Base-by-base conservation (phyloP, 2,797 vertebrate genomes). In the Emys orbicularis region DNA sequence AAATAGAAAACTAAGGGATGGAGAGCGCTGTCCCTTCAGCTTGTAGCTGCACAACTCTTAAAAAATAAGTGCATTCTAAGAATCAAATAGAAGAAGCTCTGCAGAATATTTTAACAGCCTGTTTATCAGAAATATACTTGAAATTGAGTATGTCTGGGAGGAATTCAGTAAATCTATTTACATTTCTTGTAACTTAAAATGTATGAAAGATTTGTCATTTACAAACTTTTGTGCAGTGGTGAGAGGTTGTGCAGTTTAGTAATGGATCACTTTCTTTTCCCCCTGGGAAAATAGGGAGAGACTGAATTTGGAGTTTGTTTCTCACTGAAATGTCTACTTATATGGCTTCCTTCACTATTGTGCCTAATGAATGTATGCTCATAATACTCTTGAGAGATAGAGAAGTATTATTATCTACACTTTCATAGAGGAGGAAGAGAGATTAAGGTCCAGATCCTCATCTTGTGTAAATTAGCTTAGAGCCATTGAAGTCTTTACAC, bases 131-230 rank as follows among this genome's bases (percentile, higher is more conserved):
- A 94, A 84, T 65, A 37, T 23, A 61, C 74, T 79, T 49, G 19
- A 34, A 86, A 92, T 85, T 52, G 37, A 25, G 8, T 77, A 15
- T 74, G 6, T 88, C 79, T 90, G 31, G 29, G 31, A 93, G 57
- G 65, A 95, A 95, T 83, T 90, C 44, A 90, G 77, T 37, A 92
- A 84, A 52, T 57, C 13, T 91, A 34, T 95, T 96, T 92, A 79
- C 29, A 61, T 79, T 92, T 47, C 29, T 89, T 21, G 25, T 97
- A 93, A 85, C 72, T 92, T 95, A 92, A 97, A 92, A 92, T 95
- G 83, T 4, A 82, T 85, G 90, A 93, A 96, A 94, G 49, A 94
- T 95, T 95, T 95, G 27, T 83, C 93, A 84, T 89, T 50, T 88
- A 81, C 37, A 92, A 93, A 94, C 79, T 72, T 81, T 34, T 5